Conservation (phyloP, 2,113 vertebrate species). For the Menura novaehollandiae region DNA sequence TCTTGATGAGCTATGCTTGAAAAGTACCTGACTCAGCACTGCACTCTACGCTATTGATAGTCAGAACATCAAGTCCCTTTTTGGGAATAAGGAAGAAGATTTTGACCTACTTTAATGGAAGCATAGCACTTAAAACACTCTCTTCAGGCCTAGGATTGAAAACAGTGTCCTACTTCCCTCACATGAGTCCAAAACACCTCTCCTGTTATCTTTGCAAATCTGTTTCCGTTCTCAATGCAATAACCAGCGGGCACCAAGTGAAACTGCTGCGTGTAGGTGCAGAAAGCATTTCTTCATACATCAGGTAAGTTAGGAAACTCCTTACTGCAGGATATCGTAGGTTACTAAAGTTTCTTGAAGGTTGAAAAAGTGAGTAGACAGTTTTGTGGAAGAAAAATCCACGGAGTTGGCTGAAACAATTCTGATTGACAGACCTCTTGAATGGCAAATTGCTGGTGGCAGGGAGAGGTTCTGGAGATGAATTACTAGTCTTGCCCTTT, state of each 20-base stretch:
- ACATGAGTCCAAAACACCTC: not conserved
- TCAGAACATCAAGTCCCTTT: not conserved
- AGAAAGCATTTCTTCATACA: not conserved
- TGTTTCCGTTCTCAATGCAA: accelerated
- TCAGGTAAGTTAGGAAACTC: not conserved
- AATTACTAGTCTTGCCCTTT: not conserved
- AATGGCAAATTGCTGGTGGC: not conserved
- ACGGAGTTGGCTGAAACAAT: not conserved
- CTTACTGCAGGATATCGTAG: not conserved
- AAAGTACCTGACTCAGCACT: not conserved
- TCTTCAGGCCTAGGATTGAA: not conserved
- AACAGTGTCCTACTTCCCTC: not conserved
- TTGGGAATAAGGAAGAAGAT: constrained; percentile 24
- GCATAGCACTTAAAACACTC: not conserved
- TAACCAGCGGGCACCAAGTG: not conserved
- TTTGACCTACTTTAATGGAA: constrained; percentile 34
- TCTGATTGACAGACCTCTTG: not conserved
- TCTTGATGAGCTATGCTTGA: not conserved
- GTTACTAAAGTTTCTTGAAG: not conserved
- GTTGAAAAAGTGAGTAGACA: not conserved
- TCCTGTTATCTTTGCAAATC: not conserved
- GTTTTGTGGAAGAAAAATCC: not conserved
- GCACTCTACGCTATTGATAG: not conserved
- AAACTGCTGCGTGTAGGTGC: not conserved
- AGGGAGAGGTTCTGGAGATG: not conserved